phyloP scores from a whole-genome alignment of 2,113 vertebrate genomes.

The Perccottus glenii region DNA sequence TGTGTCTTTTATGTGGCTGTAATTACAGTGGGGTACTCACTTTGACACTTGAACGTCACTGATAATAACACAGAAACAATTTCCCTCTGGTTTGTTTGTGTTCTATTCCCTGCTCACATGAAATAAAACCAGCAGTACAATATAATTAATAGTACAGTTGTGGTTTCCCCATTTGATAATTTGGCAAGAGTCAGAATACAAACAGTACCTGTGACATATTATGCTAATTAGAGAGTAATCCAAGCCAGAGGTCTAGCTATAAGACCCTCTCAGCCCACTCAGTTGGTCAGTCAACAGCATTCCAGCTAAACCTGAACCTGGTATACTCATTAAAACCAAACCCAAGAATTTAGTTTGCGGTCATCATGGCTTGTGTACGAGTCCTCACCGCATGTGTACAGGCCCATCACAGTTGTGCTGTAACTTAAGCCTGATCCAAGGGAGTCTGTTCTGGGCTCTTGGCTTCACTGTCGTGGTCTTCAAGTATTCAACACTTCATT shows the following conservation, averaged over 20 bases:
- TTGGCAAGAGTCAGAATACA: conserved; percentile 6
- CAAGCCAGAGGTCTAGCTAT: conserved; percentile 57
- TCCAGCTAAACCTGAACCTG: conserved; percentile 61
- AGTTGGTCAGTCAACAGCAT: conserved; percentile 65
- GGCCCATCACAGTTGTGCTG: conserved; percentile 37
- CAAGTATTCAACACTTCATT: conserved; percentile 47
- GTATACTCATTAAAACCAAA: conserved; percentile 63
- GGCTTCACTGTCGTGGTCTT: conserved; percentile 43
- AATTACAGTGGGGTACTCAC: too few relatives aligned
- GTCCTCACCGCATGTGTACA: conserved; percentile 35
- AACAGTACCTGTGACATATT: conserved; percentile 21
- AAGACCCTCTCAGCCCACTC: conserved; percentile 40
- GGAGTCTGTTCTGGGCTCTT: conserved; percentile 56
- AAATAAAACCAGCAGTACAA: background rate
- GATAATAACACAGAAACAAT: too few relatives aligned
- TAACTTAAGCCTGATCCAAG: conserved; percentile 54
- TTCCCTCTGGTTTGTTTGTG: too few relatives aligned
- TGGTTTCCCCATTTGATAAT: conserved; percentile 2
- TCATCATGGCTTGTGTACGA: conserved; percentile 28
- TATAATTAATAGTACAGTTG: background rate
- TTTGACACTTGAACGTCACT: too few relatives aligned
- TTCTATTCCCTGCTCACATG: background rate
- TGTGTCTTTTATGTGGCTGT: background rate
- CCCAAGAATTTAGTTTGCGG: conserved; percentile 47
- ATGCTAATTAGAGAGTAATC: conserved; percentile 66